A percentile compares a stretch with the other conserved stretches of the same genome.
Evolutionary conservation across 2,888 invertebrate species (phyloP).

Genomic region (Acleris emargana): DNA sequence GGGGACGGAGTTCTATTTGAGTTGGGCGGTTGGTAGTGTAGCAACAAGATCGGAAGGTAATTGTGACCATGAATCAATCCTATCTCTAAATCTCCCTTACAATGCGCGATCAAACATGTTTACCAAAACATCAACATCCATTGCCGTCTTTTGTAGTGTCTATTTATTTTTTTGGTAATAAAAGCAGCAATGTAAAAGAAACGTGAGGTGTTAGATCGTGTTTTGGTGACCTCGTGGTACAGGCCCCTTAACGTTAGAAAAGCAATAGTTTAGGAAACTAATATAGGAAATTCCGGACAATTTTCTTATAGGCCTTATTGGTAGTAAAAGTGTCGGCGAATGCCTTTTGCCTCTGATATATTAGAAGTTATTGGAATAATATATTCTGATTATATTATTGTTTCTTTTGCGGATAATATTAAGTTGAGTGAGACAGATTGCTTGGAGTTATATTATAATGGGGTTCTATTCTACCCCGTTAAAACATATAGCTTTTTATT

Average conservation of each 20-base stretch:
- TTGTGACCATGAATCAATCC: conserved; percentile 80
- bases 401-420: neutral
- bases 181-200: conserved; percentile 1
- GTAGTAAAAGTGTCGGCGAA: conserved; percentile 35
- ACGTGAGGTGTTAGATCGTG: neutral
- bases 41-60: conserved; percentile 75
- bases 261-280: conserved; percentile 37
- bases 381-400: conserved; percentile 29
- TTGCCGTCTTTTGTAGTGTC: neutral
- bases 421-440: neutral
- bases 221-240: conserved; percentile 10
- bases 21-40: conserved; percentile 50
- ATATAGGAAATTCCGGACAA: conserved; percentile 37
- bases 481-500: too few species aligned
- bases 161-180: neutral
- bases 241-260: conserved; percentile 20
- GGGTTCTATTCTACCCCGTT: too few species aligned
- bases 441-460: neutral
- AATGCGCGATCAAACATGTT: conserved; percentile 10
- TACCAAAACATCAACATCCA: conserved; percentile 7
- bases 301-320: conserved; percentile 39
- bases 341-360: conserved; percentile 31
- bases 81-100: conserved; percentile 58
- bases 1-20: conserved; percentile 7
- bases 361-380: conserved; percentile 29